Evolutionary conservation across 1,140 invertebrate species (phyloP), one percentile per base, ranked within the genome.

Genomic region (Lamellibrachia luymesi): DNA sequence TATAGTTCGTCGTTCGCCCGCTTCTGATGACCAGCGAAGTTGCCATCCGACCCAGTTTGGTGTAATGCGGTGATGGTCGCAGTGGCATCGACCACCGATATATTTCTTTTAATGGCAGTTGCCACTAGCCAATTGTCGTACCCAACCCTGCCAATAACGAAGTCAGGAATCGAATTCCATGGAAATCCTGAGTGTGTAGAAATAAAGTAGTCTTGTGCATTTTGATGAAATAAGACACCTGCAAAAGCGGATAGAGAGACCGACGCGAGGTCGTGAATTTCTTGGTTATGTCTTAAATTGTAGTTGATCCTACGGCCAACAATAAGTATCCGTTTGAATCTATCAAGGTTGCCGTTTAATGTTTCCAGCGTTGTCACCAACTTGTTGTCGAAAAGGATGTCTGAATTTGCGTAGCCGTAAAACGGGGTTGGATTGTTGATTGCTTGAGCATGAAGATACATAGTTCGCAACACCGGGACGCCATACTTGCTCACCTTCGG

Each of bases 11-110:
- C n/a, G 7, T 10, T 25, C 49, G 13, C 49, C 13, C 17, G 13
- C 13, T 91, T 25, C 10, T 0, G 4, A 38, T n/a, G 8, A n/a
- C 92, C 92, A 52, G 92, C 50, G 27, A 50, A 93, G 92, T 95
- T 95, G 22, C 95, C 95, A 7, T 92, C 94, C 90, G 94, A 93
- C 50, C 94, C 95, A 0, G 95, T 95, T 91, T 95, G 95, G 90
- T 95, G 95, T 8, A 95, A 93, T 10, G 95, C 95, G 6, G 94
- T 92, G 13, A 95, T 13, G 1, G 95, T 95, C n/a, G 92, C 92
- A 51, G 95, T 93, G 13, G 92, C 92, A 92, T 95, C 95, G 80
- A 95, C 94, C 17, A 95, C 94, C 90, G 92, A 92, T 50, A 94
- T 50, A 38, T 94, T 93, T 49, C 91, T 38, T 89, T 93, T 92